phyloP scores from a whole-genome alignment of 1,140 invertebrate species.

The Drosophila subobscura region DNA sequence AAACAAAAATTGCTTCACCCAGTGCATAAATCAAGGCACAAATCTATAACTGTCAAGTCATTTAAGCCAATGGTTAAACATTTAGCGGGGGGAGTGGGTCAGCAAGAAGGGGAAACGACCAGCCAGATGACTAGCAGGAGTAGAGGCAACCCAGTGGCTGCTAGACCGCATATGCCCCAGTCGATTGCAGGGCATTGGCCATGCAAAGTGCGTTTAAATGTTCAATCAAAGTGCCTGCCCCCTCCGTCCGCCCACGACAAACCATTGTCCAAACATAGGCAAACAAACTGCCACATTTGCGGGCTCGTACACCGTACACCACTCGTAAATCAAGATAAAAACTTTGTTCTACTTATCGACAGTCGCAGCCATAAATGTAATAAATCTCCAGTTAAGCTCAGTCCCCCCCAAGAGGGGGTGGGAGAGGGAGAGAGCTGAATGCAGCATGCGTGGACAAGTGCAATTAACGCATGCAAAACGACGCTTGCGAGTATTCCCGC shows the following conservation, averaged over 20 bases:
- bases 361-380: constrained; percentile 32
- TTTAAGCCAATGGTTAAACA: constrained; percentile 45
- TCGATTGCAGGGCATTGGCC: too few relatives aligned
- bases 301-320: constrained; percentile 13
- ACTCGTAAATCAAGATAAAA: constrained; percentile 70
- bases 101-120: constrained; percentile 16
- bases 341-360: constrained; percentile 70
- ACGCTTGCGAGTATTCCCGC: constrained; percentile 12
- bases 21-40: constrained; percentile 65
- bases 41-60: constrained; percentile 65
- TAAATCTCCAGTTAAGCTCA: constrained; percentile 38
- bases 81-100: neutral
- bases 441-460: constrained; percentile 63
- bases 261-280: constrained; percentile 76
- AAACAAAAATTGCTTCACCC: constrained; percentile 30
- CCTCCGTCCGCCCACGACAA: constrained; percentile 19
- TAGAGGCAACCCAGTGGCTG: too few relatives aligned
- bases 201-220: constrained; percentile 72
- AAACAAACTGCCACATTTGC: constrained; percentile 52
- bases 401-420: neutral
- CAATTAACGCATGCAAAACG: constrained; percentile 70
- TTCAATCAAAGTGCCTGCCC: constrained; percentile 25
- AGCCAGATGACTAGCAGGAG: neutral
- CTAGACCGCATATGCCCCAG: neutral
- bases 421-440: neutral